These are phyloP conservation scores for Drosophila pectinifera DNA, from an alignment of 1,140 invertebrate genomes.

Conservation along the genomic window DNA sequence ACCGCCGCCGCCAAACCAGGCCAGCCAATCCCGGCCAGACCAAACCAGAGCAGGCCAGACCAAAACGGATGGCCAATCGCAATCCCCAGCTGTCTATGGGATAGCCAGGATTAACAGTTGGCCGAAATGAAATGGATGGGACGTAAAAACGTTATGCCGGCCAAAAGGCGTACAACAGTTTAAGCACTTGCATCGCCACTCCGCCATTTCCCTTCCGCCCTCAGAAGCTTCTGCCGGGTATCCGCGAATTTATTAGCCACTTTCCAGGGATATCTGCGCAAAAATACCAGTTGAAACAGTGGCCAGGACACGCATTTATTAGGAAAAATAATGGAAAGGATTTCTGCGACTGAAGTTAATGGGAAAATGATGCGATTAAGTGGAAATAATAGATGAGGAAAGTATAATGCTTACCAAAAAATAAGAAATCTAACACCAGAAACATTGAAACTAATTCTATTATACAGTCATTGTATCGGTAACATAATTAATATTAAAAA, in stretches of 20 bases:
- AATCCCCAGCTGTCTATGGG: conserved; percentile 57
- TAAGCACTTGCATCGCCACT: conserved; percentile 54
- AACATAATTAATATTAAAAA: too few species aligned
- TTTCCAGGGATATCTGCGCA: neutral
- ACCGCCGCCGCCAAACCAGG: neutral
- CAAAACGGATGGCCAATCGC: conserved; percentile 52
- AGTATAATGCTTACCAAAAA: too few species aligned
- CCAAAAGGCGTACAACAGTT: conserved; percentile 55
- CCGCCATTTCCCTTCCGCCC: neutral
- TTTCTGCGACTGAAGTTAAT: conserved; percentile 8
- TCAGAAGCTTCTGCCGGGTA: conserved; percentile 6
- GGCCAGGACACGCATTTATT: conserved; percentile 12
- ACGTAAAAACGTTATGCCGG: conserved; percentile 52
- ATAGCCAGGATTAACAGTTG: conserved; percentile 71
- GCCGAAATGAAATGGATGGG: conserved; percentile 65
- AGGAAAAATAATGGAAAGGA: conserved; percentile 15
- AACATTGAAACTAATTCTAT: too few species aligned
- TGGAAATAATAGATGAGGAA: neutral
- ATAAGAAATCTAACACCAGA: too few species aligned
- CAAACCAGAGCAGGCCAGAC: conserved; percentile 14
- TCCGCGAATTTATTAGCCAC: conserved; percentile 16
- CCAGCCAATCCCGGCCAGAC: conserved; percentile 4
- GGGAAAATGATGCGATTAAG: conserved; percentile 4
- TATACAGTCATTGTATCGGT: too few species aligned
- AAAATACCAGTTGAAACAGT: conserved; percentile 6